phyloP scores from a whole-genome alignment of 2,888 invertebrate genomes.

The Meghimatium bilineatum region DNA sequence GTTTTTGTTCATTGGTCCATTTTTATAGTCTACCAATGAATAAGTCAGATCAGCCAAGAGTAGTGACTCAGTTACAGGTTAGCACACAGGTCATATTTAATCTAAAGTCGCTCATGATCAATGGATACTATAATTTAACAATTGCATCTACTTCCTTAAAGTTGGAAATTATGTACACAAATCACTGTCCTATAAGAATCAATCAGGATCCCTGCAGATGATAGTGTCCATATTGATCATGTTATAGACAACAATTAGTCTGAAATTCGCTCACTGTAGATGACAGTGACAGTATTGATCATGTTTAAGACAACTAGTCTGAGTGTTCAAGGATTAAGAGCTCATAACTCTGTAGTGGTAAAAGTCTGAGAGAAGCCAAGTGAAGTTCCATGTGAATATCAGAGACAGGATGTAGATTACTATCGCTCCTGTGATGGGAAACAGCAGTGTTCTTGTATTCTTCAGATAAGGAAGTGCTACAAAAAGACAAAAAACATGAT shows the following conservation, averaged over 20 bases:
- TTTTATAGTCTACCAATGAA: no score
- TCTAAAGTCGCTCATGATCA: no score
- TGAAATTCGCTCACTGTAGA: background rate
- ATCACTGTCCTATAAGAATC: background rate
- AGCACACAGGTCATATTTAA: no score
- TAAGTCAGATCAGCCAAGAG: no score
- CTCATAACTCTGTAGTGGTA: slow-evolving; percentile 85
- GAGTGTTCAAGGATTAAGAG: background rate
- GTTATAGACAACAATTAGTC: background rate
- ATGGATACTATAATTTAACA: no score
- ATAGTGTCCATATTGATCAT: background rate
- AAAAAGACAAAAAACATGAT: background rate
- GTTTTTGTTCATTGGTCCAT: no score
- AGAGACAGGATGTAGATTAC: slow-evolving; percentile 88
- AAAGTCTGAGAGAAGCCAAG: slow-evolving; percentile 87
- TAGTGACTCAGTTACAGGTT: no score
- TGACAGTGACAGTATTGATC: background rate
- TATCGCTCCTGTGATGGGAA: slow-evolving; percentile 87
- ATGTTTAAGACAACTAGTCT: background rate
- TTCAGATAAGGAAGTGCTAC: slow-evolving; percentile 91
- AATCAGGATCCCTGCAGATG: no score
- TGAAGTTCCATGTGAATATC: slow-evolving; percentile 89
- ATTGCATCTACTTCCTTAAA: no score
- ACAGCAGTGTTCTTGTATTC: slow-evolving; percentile 89
- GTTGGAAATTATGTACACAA: background rate